phyloP scores from a whole-genome alignment of 1,140 invertebrate genomes.

The Arion vulgaris region DNA sequence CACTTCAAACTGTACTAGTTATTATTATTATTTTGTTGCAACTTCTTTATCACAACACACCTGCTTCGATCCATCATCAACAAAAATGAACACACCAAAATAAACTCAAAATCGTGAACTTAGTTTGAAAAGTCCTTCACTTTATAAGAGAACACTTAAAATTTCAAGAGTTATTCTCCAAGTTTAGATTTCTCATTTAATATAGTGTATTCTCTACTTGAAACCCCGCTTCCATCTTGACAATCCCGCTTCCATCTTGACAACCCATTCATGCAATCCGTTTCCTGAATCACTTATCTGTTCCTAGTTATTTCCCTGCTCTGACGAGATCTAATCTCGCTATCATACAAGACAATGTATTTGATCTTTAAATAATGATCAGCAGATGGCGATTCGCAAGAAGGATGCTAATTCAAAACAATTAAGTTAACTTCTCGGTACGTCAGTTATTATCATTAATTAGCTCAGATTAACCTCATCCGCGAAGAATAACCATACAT shows the following conservation, averaged over 20 bases:
- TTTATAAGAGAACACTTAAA: too few relatives aligned
- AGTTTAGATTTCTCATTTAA: not conserved
- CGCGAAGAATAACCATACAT: not conserved
- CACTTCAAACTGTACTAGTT: too few relatives aligned
- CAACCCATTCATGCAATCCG: not conserved
- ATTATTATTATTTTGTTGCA: too few relatives aligned
- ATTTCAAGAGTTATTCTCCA: not conserved
- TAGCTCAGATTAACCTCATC: not conserved
- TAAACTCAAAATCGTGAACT: too few relatives aligned
- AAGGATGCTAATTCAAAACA: not conserved
- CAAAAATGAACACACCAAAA: too few relatives aligned
- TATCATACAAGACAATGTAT: not conserved
- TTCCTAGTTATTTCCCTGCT: not conserved
- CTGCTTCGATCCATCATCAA: too few relatives aligned
- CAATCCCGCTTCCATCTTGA: too few relatives aligned
- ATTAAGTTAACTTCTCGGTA: not conserved
- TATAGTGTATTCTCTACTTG: not conserved
- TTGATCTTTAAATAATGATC: not conserved
- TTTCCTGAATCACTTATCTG: not conserved
- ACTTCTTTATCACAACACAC: too few relatives aligned
- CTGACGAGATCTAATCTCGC: not conserved
- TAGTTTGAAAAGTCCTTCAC: too few relatives aligned
- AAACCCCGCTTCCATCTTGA: not conserved
- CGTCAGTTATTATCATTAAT: not conserved
- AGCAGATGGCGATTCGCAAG: not conserved